These are phyloP conservation scores for Drosophila algonquin DNA, from an alignment of 2,888 invertebrate genomes.

Conservation along the genomic window DNA sequence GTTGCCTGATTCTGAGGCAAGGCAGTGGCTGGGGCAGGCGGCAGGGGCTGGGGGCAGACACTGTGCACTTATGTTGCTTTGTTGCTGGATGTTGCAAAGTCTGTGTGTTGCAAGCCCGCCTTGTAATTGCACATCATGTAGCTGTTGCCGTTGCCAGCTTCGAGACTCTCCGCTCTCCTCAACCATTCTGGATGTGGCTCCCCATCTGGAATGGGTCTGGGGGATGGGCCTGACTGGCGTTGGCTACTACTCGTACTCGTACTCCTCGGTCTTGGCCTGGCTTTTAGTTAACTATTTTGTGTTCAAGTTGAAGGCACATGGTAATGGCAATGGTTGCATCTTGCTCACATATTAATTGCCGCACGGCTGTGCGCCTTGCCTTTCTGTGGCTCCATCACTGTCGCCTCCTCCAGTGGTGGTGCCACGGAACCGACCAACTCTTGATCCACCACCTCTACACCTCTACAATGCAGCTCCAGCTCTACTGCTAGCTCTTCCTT, in stretches of 20 bases:
- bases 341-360: slow-evolving; percentile 79
- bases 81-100: slow-evolving; percentile 41
- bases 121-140: slow-evolving; percentile 58
- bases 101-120: slow-evolving; percentile 45
- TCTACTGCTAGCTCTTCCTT: neutral
- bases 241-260: neutral
- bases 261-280: slow-evolving; percentile 28
- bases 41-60: slow-evolving; percentile 56
- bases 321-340: slow-evolving; percentile 80
- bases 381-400: slow-evolving; percentile 61
- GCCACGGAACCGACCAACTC: slow-evolving; percentile 14
- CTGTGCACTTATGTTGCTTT: slow-evolving; percentile 73
- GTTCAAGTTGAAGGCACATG: slow-evolving; percentile 79
- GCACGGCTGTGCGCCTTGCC: slow-evolving; percentile 80
- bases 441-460: slow-evolving; percentile 3
- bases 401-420: slow-evolving; percentile 19
- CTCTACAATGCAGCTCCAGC: neutral
- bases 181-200: slow-evolving; percentile 1
- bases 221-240: neutral
- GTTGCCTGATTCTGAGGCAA: slow-evolving; percentile 7
- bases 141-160: slow-evolving; percentile 65
- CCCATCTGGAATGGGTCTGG: neutral
- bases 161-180: slow-evolving; percentile 25
- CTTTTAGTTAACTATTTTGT: slow-evolving; percentile 81
- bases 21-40: slow-evolving; percentile 40